Evolutionary conservation across 1,140 invertebrate species (phyloP), one percentile per base, ranked within the genome.

Genomic region (Ips typographus): DNA sequence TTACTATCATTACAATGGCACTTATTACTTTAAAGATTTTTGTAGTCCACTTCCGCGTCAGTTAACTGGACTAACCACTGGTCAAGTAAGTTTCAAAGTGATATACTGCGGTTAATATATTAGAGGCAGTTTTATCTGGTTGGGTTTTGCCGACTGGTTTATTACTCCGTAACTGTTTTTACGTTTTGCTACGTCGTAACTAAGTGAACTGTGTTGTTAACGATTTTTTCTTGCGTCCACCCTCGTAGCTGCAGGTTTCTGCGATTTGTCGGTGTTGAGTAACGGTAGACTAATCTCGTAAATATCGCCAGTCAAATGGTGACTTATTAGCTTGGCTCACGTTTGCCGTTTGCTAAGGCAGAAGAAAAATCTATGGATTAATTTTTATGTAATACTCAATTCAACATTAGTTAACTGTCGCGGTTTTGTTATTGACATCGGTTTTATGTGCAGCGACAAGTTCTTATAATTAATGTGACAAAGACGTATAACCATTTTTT

Each of bases 211-310:
- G 65, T 55, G 65, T 59, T 61, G 65, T 53, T 49, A n/a, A 41
- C 42, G 65, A 49, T 37, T 68, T 68, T 68, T 68, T 61, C 8
- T 36, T 42, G 44, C 38, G 65, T 68, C 65, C 65, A 68, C 65
- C 65, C 65, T 68, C 65, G 65, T 47, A 44, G 47, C 57, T 7
- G 58, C 57, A 60, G 58, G 65, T 60, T 53, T 59, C 56, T 68
- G 51, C 65, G 56, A 68, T 68, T 68, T 68, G 65, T 68, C 65
- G 44, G 65, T 68, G 65, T 68, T 68, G 53, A 37, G 65, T 68
- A 68, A 68, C 65, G 65, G 65, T 68, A 61, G 44, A 68, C 57
- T 61, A 61, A 61, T 60, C 65, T 60, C 65, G 57, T 68, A 68
- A 59, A 56, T 41, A 56, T 5, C 7, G 40, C 64, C 64, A 40